Percentiles rank a stretch among this genome's conserved stretches.
Conservation (phyloP, 1,140 invertebrate species). For the Druon quercuslanigerum region DNA sequence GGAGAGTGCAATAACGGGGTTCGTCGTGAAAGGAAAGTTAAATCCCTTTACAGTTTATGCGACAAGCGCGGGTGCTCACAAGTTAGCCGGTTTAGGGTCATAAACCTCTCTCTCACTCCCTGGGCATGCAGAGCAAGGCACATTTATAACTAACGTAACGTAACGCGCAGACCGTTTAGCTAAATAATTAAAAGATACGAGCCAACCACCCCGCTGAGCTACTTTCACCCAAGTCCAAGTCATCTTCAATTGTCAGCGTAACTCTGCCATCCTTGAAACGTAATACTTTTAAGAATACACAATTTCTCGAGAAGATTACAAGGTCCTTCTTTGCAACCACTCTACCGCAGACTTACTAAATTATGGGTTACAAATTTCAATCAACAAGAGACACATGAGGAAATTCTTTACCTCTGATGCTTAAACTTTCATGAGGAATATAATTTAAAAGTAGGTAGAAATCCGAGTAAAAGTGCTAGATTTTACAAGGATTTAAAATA, state of each 20-base stretch:
- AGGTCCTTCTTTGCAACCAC: slow-evolving; percentile 6
- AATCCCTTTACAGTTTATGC: slow-evolving; percentile 74
- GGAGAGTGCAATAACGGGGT: slow-evolving; percentile 64
- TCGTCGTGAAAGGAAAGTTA: slow-evolving; percentile 72
- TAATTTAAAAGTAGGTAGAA: too few relatives aligned
- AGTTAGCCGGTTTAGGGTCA: slow-evolving; percentile 69
- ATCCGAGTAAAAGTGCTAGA: too few relatives aligned
- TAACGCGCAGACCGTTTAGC: slow-evolving; percentile 66
- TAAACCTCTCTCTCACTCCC: slow-evolving; percentile 63
- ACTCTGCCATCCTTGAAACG: slow-evolving; percentile 47
- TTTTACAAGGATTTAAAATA: too few relatives aligned
- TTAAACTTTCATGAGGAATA: neutral
- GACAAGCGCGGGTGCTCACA: slow-evolving; percentile 67
- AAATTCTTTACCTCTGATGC: slow-evolving; percentile 9
- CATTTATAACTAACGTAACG: slow-evolving; percentile 72
- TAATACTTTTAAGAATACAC: slow-evolving; percentile 44
- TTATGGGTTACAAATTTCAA: slow-evolving; percentile 42
- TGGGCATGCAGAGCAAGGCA: slow-evolving; percentile 62
- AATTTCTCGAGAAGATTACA: slow-evolving; percentile 40
- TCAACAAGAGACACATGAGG: slow-evolving; percentile 24
- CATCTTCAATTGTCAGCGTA: slow-evolving; percentile 45
- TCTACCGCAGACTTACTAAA: slow-evolving; percentile 19
- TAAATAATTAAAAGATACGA: slow-evolving; percentile 75
- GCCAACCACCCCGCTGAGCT: slow-evolving; percentile 50
- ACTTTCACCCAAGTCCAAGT: slow-evolving; percentile 44